Evolutionary conservation across 2,797 vertebrate genomes (phyloP), one percentile per base, ranked within the genome.

Genomic region (Acanthornis magna): DNA sequence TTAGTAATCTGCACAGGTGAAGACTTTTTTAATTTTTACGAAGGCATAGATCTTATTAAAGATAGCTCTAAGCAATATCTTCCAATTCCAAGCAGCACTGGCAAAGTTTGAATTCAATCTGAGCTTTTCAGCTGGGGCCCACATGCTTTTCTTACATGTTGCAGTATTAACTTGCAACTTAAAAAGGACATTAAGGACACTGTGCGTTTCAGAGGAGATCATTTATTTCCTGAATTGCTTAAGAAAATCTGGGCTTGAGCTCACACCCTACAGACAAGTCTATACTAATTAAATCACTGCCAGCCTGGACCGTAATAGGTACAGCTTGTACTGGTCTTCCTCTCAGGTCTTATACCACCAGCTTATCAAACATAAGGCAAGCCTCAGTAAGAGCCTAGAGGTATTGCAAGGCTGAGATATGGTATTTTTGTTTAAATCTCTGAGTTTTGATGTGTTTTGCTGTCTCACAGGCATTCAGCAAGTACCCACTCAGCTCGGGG

Each of bases 221-320:
- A 62, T 86, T 93, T 95, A 79, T 96, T 90, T 93, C 48, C 38
- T 62, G 75, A 85, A 77, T 91, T 83, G 65, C 51, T 94, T 88
- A 34, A 72, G 65, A 61, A 92, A 92, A 89, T 27, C 61, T 43
- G 27, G 13, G 15, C 26, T 92, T 60, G 32, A 84, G 70, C 55
- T 90, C 29, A 72, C 19, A 50, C 40, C 70, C 43, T 81, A 84
- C 7, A 0, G 70, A 93, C 60, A 80, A 89, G 61, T 58, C 92
- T 66, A 26, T 78, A n/a, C 48, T 93, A 92, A 95, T 89, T 51
- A 79, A 92, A 95, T 93, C 86, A 75, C 53, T 78, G 34, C 40
- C 78, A 93, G 68, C 30, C 48, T 68, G 8, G 5, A 42, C 55
- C 6, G 16, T 16, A 75, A 67, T 40, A 83, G 63, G 57, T 34